Evolutionary conservation across 2,797 vertebrate species (phyloP), one percentile per base, ranked within the genome.

Genomic region (Lepus oiostolus): DNA sequence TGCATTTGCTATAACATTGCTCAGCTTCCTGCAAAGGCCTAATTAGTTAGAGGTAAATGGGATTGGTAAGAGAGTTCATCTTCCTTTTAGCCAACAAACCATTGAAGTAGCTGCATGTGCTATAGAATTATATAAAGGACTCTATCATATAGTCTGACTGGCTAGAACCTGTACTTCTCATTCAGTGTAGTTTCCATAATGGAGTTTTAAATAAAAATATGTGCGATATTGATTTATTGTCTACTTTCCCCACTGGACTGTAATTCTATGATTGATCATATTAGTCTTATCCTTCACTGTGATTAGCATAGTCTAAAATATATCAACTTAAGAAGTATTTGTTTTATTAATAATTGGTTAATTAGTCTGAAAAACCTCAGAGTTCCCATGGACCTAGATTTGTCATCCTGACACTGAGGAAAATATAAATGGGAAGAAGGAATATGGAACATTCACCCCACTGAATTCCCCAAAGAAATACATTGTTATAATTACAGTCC

Each of bases 141-240:
- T 85, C n/a, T 77, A 7, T 82, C 81, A 52, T 16, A 58, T 42
- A 77, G 13, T 83, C 14, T 74, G n/a, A 14, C 16, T 80, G 35
- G 24, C 14, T 80, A 16, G 19, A 84, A 70, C 7, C 16, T 84
- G 12, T 35, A 52, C 16, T 92, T 68, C 60, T 79, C 24, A 68
- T 65, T 79, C 58, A 88, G 71, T 91, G 32, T 16, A 67, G 26
- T 79, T 92, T 52, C 19, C 11, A 80, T 11, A 47, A 86, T 0
- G 35, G 8, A 32, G 82, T 2, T 60, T 88, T 84, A 90, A 63
- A 86, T 80, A 70, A 54, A 94, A 96, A 74, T 63, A 38, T 42
- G 8, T 26, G 8, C 13, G 28, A 62, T 93, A 81, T 77, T 9
- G 4, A 81, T 60, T 92, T 95, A 82, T 9, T n/a, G 6, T 79